phyloP scores from a whole-genome alignment of 2,888 invertebrate species.

The Cheilosia scutellata region DNA sequence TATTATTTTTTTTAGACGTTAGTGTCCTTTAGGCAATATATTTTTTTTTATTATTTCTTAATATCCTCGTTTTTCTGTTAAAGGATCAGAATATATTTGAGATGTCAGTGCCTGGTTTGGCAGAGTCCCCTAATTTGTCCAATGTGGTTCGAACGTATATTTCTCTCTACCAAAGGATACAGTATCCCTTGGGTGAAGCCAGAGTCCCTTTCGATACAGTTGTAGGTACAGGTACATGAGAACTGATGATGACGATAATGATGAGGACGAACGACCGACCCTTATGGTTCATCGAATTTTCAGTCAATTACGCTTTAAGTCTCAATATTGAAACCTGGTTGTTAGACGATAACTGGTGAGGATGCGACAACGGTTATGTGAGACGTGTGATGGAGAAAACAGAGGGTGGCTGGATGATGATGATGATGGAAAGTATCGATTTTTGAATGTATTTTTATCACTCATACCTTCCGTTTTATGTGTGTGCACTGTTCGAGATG shows the following conservation, averaged over 20 bases:
- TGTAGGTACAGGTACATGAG: constrained; percentile 14
- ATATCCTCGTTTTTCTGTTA: constrained; percentile 22
- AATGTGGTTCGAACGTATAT: constrained; percentile 12
- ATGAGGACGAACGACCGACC: constrained; percentile 61
- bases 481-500: neutral
- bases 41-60: constrained; percentile 28
- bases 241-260: constrained; percentile 28
- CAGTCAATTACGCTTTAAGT: constrained; percentile 70
- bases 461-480: constrained; percentile 9
- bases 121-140: constrained; percentile 47
- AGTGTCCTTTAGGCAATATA: constrained; percentile 14
- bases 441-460: constrained; percentile 61
- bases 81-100: constrained; percentile 35
- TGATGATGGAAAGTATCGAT: constrained; percentile 44
- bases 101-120: constrained; percentile 19
- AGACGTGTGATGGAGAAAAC: neutral
- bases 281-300: constrained; percentile 70
- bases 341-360: constrained; percentile 45
- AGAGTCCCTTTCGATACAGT: constrained; percentile 8
- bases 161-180: constrained; percentile 16
- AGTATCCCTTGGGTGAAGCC: constrained; percentile 13
- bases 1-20: neutral
- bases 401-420: constrained; percentile 40
- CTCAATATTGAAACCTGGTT: constrained; percentile 63
- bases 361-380: constrained; percentile 4